These are phyloP conservation scores for Halocynthia aurantium DNA, from an alignment of 23 tunicate species.

Conservation along the genomic window DNA sequence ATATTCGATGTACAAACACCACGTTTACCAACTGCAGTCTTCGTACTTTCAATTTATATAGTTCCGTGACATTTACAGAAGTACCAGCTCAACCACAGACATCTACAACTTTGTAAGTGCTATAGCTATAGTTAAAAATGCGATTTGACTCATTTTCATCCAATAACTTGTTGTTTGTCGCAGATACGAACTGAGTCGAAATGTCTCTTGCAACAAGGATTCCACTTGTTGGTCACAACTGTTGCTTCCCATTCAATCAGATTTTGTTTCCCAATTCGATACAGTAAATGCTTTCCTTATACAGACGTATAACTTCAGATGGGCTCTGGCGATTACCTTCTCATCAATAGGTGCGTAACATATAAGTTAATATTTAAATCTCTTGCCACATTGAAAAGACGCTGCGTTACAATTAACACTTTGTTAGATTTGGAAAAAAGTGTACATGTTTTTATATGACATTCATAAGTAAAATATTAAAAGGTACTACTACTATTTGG, in stretches of 20 bases:
- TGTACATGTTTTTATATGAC: too few species aligned
- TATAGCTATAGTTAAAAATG: neutral
- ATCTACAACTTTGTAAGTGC: slow-evolving; percentile 34
- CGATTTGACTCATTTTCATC: neutral
- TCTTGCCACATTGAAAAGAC: too few species aligned
- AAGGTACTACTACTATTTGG: too few species aligned
- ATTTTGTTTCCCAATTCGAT: slow-evolving; percentile 25
- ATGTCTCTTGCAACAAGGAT: slow-evolving; percentile 45
- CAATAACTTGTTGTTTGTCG: neutral
- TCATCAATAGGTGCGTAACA: slow-evolving; percentile 40
- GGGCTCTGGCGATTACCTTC: slow-evolving; percentile 54
- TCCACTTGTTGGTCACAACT: slow-evolving; percentile 83
- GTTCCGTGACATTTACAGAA: too few species aligned
- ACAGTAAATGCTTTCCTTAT: slow-evolving; percentile 12
- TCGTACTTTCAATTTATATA: neutral
- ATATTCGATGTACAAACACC: too few species aligned
- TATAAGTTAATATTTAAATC: too few species aligned
- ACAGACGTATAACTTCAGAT: slow-evolving; percentile 34
- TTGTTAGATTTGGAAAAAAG: too few species aligned
- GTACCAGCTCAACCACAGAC: neutral
- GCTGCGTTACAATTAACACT: too few species aligned
- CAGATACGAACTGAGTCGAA: slow-evolving; percentile 34
- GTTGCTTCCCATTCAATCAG: slow-evolving; percentile 36
- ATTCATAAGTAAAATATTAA: too few species aligned
- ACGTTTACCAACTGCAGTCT: too few species aligned